Conservation (phyloP, 2,797 vertebrate genomes). For the Halcyon leucocephala region DNA sequence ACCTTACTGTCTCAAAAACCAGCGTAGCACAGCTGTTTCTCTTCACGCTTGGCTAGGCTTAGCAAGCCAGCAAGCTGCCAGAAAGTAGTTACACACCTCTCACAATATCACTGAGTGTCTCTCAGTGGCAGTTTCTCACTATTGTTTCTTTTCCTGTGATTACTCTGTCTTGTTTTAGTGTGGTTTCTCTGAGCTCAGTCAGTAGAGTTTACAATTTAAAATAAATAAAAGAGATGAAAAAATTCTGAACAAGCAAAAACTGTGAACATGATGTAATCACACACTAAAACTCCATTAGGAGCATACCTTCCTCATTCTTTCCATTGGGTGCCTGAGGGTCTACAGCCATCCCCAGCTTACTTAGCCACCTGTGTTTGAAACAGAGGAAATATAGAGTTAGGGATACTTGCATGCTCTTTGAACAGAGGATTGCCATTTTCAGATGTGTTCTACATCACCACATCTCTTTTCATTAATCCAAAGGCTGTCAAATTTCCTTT, state of each 20-base stretch:
- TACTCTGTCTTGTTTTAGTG: neutral
- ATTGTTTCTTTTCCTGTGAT: neutral
- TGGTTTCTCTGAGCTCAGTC: neutral
- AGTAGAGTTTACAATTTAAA: neutral
- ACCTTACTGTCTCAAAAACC: neutral
- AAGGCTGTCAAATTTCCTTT: neutral
- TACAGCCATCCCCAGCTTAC: conserved; percentile 91
- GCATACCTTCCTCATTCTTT: conserved; percentile 81
- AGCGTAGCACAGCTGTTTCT: neutral
- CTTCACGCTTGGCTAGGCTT: neutral
- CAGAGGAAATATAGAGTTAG: neutral
- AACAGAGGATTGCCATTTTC: neutral
- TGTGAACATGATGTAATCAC: neutral
- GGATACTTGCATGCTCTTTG: neutral
- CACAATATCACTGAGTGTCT: neutral
- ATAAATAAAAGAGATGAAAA: neutral
- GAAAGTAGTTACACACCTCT: neutral
- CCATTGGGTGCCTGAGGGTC: conserved; percentile 84
- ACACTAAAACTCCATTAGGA: neutral
- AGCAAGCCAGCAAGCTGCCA: neutral
- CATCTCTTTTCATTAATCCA: neutral
- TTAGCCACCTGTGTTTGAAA: conserved; percentile 89
- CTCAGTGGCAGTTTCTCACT: neutral
- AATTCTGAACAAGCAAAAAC: neutral
- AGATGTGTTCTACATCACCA: neutral